Evolutionary conservation across 2,113 vertebrate species (phyloP).

Genomic region (Triplophysa tibetana): DNA sequence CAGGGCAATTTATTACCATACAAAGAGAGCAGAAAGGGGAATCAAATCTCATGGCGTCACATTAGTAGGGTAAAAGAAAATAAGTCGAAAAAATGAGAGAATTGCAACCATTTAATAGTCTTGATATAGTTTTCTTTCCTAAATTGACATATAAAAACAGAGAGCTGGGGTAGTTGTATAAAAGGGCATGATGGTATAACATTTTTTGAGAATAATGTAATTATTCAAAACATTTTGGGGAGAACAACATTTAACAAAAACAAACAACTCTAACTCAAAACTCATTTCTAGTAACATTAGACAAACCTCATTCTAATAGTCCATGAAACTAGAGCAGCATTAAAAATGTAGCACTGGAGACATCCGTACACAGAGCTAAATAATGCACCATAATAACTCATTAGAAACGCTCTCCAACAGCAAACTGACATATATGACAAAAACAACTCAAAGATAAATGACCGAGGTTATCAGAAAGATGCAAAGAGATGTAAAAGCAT

Average conservation of each 20-base stretch:
- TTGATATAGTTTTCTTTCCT: no score
- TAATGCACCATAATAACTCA: background rate
- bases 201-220: no score
- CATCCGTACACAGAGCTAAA: background rate
- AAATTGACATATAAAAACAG: no score
- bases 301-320: background rate
- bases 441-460: background rate
- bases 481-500: background rate
- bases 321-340: background rate
- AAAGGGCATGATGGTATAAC: no score
- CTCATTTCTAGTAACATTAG: background rate
- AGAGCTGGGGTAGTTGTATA: no score
- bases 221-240: no score
- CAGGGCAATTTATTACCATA: constrained; percentile 29
- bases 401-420: background rate
- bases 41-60: background rate
- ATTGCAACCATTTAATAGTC: no score
- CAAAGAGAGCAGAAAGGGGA: background rate
- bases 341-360: constrained; percentile 2
- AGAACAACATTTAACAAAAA: no score
- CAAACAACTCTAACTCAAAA: no score
- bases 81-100: background rate
- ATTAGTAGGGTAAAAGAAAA: background rate
- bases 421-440: background rate
- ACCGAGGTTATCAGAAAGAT: constrained; percentile 2